phyloP scores from a whole-genome alignment of 1,140 invertebrate species.

The Lethrus apterus region DNA sequence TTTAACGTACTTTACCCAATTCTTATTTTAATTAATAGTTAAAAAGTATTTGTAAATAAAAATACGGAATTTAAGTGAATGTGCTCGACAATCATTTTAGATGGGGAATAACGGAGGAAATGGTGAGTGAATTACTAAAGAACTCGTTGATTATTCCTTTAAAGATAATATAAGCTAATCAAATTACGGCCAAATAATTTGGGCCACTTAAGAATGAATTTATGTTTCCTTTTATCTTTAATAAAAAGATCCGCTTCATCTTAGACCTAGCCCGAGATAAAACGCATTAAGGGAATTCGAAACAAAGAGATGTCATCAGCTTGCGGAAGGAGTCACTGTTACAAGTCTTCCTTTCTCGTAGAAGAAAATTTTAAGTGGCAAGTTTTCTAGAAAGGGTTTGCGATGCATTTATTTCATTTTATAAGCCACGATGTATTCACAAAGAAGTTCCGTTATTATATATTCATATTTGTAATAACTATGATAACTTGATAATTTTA shows the following conservation, averaged over 20 bases:
- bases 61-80: conserved; percentile 9
- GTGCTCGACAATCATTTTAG: not conserved
- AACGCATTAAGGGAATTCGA: conserved; percentile 29
- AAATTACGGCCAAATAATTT: conserved; percentile 26
- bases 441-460: too few species aligned
- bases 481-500: too few species aligned
- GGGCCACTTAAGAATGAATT: conserved; percentile 29
- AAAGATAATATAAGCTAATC: conserved; percentile 20
- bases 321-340: conserved; percentile 24
- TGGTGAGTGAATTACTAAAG: conserved; percentile 7
- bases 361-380: conserved; percentile 30
- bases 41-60: conserved; percentile 5
- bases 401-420: too few species aligned
- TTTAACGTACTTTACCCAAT: conserved; percentile 21
- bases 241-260: conserved; percentile 22
- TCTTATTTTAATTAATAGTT: conserved; percentile 13
- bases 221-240: conserved; percentile 26
- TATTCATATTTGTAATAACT: too few species aligned
- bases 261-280: conserved; percentile 21
- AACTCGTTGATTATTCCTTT: conserved; percentile 14
- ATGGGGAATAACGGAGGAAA: conserved; percentile 5
- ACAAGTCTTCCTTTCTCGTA: conserved; percentile 13
- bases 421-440: too few species aligned
- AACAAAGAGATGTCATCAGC: conserved; percentile 29
- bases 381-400: conserved; percentile 24